Conservation (phyloP, 1,140 invertebrate genomes). For the Diuraphis noxia region DNA sequence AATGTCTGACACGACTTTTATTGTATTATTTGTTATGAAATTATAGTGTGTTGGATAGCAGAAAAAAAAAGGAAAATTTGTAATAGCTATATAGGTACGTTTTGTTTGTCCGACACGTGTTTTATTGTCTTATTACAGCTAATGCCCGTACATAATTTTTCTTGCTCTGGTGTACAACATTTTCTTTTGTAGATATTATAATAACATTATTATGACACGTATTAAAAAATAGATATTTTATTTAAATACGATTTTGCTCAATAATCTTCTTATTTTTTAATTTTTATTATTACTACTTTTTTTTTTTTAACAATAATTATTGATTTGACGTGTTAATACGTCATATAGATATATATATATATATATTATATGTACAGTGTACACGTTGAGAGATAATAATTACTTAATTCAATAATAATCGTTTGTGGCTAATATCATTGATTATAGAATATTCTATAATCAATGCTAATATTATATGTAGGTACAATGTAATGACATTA, state of each 20-base stretch:
- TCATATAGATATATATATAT: too few species aligned
- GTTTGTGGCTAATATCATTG: neutral
- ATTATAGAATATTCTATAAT: too few species aligned
- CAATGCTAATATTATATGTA: too few species aligned
- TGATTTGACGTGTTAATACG: neutral
- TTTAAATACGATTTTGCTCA: constrained; percentile 49
- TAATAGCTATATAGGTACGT: neutral
- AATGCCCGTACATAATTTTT: neutral
- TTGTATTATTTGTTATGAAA: neutral
- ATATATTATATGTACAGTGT: too few species aligned
- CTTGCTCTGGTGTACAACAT: neutral
- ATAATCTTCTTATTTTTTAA: neutral
- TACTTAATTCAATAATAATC: constrained; percentile 24
- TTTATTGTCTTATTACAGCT: neutral
- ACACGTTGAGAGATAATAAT: constrained; percentile 21
- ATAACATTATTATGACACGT: neutral
- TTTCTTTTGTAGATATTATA: constrained; percentile 23
- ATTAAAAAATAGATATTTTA: constrained; percentile 7
- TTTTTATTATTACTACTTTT: neutral
- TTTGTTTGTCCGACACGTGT: neutral
- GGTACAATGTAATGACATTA: neutral
- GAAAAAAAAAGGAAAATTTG: neutral
- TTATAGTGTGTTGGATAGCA: neutral
- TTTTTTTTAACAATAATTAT: constrained; percentile 5
- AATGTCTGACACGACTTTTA: neutral